Evolutionary conservation across 2,888 invertebrate species (phyloP), one percentile per base, ranked within the genome.

Genomic region (Chydorus sphaericus): DNA sequence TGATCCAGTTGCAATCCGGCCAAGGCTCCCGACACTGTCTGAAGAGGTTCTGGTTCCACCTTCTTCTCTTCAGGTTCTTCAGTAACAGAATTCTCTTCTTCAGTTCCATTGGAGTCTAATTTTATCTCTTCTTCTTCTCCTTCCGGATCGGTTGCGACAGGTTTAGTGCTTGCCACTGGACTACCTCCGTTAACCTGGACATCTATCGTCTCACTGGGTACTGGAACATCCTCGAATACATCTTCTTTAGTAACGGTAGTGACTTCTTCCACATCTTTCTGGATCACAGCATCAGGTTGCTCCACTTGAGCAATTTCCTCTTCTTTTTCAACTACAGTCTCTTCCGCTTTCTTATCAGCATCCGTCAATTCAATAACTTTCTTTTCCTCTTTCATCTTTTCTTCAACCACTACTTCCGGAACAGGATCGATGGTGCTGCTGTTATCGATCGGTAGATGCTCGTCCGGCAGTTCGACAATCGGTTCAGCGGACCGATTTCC

Each of bases 91-190:
- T 74, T 73, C 63, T 72, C 65, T 57, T 69, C 68, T 2, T 75
- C 73, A 18, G 71, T 71, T 62, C 74, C 72, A 20, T 73, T 64
- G 6, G 75, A 74, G 56, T 73, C 49, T 20, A 33, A n/a, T 26
- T 59, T 50, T 39, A 55, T 58, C 14, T 26, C 50, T 54, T 38
- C 33, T 7, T 44, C 56, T 16, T 36, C 33, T 16, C 26, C 31
- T n/a, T 39, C 29, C 11, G 23, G 18, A 16, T 30, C 28, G 5
- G 28, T 30, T 20, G 7, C 37, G 20, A n/a, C n/a, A 20, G 28
- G 38, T 11, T 1, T 26, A 7, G 54, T 36, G 30, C 20, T 29
- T 14, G 50, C 3, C 53, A 20, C 6, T 3, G 28, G 26, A n/a
- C 48, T 8, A 8, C 4, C 20, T 50, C 5, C 50, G 11, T 26